Evolutionary conservation across 1,140 invertebrate genomes (phyloP).

Genomic region (Aphaenogaster ashmeadi): DNA sequence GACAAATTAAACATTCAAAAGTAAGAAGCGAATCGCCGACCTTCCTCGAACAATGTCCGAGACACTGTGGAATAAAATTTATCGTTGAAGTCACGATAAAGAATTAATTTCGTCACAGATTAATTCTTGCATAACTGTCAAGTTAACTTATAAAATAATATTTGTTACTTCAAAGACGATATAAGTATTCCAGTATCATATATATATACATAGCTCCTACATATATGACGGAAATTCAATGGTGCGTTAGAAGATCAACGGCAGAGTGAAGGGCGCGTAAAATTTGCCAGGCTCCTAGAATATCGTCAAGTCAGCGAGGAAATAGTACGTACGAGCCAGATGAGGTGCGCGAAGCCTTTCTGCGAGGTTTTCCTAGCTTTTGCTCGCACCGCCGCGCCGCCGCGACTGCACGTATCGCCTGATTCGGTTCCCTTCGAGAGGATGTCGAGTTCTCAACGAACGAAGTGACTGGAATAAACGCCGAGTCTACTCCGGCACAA

Average conservation of each 20-base stretch:
- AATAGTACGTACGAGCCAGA: not conserved
- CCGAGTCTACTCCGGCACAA: not conserved
- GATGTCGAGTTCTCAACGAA: conserved; percentile 42
- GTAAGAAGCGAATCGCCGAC: not conserved
- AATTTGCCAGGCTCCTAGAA: conserved; percentile 36
- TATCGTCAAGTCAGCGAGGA: conserved; percentile 51
- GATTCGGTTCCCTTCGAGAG: conserved; percentile 65
- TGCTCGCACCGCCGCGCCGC: not conserved
- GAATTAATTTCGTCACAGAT: not conserved
- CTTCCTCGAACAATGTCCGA: not conserved
- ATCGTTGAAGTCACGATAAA: not conserved
- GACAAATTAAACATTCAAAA: not conserved
- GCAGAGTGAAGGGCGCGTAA: not conserved
- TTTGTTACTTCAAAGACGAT: not conserved
- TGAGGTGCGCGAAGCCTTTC: conserved; percentile 28
- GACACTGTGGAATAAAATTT: not conserved
- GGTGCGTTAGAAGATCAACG: conserved; percentile 6
- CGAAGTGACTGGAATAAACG: conserved; percentile 68
- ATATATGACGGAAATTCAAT: not conserved
- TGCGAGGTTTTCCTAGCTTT: conserved; percentile 39
- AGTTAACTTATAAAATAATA: not conserved
- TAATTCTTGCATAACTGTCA: not conserved
- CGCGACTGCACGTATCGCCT: conserved; percentile 63
- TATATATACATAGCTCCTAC: not conserved
- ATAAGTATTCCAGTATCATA: not conserved